A percentile compares a stretch with the other conserved stretches of the same genome.
phyloP scores from a whole-genome alignment of 2,797 vertebrate species.

The Echiichthys vipera region DNA sequence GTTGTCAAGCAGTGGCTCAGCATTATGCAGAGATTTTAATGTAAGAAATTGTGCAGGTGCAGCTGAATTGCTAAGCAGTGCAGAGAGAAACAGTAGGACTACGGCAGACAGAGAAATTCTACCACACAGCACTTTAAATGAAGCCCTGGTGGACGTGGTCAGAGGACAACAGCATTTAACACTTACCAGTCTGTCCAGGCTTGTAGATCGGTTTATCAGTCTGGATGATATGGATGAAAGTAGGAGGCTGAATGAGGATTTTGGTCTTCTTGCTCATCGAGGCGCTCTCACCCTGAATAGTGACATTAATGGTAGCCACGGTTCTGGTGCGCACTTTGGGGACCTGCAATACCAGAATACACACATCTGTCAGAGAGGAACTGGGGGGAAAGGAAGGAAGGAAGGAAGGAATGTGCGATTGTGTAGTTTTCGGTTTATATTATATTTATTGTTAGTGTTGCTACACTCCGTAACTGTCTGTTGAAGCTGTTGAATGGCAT shows the following conservation, averaged over 20 bases:
- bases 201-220: conserved; percentile 89
- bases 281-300: conserved; percentile 55
- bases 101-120: not conserved
- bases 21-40: conserved; percentile 61
- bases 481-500: no score
- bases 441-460: no score
- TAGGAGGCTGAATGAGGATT: conserved; percentile 74
- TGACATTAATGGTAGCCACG: conserved; percentile 73
- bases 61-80: conserved; percentile 58
- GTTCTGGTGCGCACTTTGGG: conserved; percentile 66
- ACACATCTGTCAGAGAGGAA: conserved; percentile 20
- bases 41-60: conserved; percentile 49
- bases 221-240: conserved; percentile 80
- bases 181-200: conserved; percentile 86
- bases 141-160: not conserved
- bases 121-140: not conserved
- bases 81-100: conserved; percentile 6
- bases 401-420: no score
- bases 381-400: not conserved
- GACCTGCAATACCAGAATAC: conserved; percentile 74
- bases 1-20: conserved; percentile 54
- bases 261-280: conserved; percentile 76
- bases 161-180: not conserved
- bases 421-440: no score
- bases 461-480: no score